A percentile compares a stretch with the other conserved stretches of the same genome.
phyloP scores from a whole-genome alignment of 1,140 invertebrate genomes.

The Heliconius eleuchia region DNA sequence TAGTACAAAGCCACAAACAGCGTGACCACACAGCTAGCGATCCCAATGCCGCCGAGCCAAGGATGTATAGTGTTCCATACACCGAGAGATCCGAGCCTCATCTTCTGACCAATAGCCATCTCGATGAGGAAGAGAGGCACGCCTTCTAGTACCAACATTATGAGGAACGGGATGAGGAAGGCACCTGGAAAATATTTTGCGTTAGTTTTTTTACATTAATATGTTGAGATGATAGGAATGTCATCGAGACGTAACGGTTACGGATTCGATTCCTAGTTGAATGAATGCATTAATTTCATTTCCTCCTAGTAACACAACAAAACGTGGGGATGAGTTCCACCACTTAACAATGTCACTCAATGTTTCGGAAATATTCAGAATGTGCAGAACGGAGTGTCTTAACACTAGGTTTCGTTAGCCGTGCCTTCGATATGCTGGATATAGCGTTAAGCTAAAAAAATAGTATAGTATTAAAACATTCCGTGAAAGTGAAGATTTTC shows the following conservation, averaged over 20 bases:
- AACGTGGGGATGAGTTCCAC: background rate
- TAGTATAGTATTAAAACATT: too few relatives aligned
- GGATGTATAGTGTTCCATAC: conserved; percentile 97
- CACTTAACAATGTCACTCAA: background rate
- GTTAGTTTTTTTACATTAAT: background rate
- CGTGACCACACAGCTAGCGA: conserved; percentile 95
- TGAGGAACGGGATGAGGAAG: conserved; percentile 97
- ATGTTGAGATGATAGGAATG: too few relatives aligned
- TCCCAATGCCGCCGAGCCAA: conserved; percentile 94
- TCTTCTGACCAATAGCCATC: conserved; percentile 95
- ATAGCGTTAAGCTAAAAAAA: too few relatives aligned
- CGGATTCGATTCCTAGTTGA: background rate
- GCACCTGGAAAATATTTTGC: conserved; percentile 86
- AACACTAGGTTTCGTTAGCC: background rate
- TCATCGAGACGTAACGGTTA: background rate
- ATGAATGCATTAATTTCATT: background rate
- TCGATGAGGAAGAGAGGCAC: conserved; percentile 97
- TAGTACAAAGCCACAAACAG: conserved; percentile 97
- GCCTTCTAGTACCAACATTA: conserved; percentile 96
- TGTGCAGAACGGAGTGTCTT: too few relatives aligned
- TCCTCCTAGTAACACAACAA: background rate
- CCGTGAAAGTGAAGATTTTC: too few relatives aligned
- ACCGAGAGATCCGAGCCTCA: conserved; percentile 93
- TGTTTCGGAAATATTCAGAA: too few relatives aligned
- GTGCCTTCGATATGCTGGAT: too few relatives aligned